Evolutionary conservation across 2,888 invertebrate genomes (phyloP).

Genomic region (Phania funesta): DNA sequence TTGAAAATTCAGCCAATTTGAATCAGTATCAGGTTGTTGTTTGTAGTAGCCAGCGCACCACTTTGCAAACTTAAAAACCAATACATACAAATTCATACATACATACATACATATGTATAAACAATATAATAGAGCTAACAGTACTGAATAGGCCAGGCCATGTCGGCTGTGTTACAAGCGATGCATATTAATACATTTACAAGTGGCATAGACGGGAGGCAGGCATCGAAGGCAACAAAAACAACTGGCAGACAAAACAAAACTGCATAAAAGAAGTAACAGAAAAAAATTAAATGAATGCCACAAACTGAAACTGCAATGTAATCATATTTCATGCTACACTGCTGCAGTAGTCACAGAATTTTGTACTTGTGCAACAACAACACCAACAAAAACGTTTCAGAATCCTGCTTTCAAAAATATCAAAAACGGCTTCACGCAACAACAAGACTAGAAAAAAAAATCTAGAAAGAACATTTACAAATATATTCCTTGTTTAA

Average conservation of each 20-base stretch:
- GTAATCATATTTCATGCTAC: conserved; percentile 68
- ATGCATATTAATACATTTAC: conserved; percentile 66
- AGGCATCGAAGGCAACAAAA: conserved; percentile 32
- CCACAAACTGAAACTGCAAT: conserved; percentile 63
- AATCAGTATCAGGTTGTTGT: conserved; percentile 51
- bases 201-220: conserved; percentile 38
- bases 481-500: conserved; percentile 56
- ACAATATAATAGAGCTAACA: conserved; percentile 28
- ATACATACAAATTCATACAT: neutral
- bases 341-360: conserved; percentile 66
- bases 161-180: conserved; percentile 57
- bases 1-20: conserved; percentile 56
- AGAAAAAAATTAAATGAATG: conserved; percentile 51
- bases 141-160: conserved; percentile 22
- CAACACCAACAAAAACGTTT: conserved; percentile 31
- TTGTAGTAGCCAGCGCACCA: neutral
- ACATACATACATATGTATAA: neutral
- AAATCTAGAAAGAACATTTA: conserved; percentile 37
- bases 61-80: neutral
- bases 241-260: conserved; percentile 51
- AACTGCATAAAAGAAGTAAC: neutral
- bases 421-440: conserved; percentile 7
- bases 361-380: conserved; percentile 43
- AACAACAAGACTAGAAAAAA: conserved; percentile 43
- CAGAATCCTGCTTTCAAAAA: conserved; percentile 39